Evolutionary conservation across 2,113 vertebrate species (phyloP), one percentile per base, ranked within the genome.

Genomic region (Gopherus flavomarginatus): DNA sequence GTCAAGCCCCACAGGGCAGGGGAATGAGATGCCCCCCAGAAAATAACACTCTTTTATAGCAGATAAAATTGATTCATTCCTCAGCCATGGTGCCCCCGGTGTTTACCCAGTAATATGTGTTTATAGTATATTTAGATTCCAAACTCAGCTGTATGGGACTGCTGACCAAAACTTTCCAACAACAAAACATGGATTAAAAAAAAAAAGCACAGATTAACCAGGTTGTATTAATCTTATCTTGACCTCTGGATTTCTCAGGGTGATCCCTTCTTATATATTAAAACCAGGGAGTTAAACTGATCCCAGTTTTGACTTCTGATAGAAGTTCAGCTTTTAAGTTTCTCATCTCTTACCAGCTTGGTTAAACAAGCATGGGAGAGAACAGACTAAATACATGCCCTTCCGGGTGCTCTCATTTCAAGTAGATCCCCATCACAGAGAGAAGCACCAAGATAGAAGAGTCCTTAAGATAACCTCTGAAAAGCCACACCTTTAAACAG

Each of bases 1-100:
- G 26, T n/a, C 31, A 86, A 0, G 1, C 0, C n/a, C 54, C n/a
- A 83, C n/a, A 56, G 53, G 0, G 72, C 24, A 94, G 13, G 47
- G 84, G 42, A 77, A 77, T 77, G 72, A 44, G 42, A 77, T 77
- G 72, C 38, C 27, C 72, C 69, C 11, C 72, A 77, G 22, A 44
- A 77, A 44, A 77, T 13, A 44, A 81, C 59, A 50, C 75, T 44
- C 59, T 10, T 19, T 50, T 14, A 44, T 35, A 72, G 10, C 52
- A 72, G n/a, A 42, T 24, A 44, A 42, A 93, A 4, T 72, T 44
- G 80, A 54, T 65, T 11, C 4, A 47, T 24, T 78, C 27, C 80
- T 57, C 44, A 6, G 8, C 27, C 80, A 85, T 89, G 79, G 16
- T 49, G 81, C 1, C 17, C 72, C 7, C 69, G 78, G 59, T 8